phyloP scores from a whole-genome alignment of 1,140 invertebrate genomes.

The Drosophila elegans region DNA sequence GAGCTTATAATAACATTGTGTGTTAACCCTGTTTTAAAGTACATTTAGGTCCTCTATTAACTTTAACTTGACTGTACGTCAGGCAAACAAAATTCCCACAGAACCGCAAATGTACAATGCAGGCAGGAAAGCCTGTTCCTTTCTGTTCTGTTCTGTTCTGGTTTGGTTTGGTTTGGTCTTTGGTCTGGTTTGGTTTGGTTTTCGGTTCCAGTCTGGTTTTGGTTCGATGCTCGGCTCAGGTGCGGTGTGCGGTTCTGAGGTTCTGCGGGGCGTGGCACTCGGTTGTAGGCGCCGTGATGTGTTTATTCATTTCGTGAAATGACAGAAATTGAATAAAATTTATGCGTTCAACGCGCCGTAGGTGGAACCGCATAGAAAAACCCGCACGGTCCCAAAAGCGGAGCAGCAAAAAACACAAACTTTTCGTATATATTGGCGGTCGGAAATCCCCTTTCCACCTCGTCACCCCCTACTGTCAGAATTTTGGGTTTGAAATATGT shows the following conservation, averaged over 20 bases:
- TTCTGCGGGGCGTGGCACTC: slow-evolving; percentile 17
- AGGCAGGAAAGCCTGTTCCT: slow-evolving; percentile 32
- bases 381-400: slow-evolving; percentile 22
- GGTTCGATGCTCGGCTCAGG: slow-evolving; percentile 45
- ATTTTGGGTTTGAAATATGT: slow-evolving; percentile 64
- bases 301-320: slow-evolving; percentile 80
- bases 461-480: slow-evolving; percentile 14
- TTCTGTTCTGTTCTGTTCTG: slow-evolving; percentile 14
- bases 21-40: neutral
- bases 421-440: slow-evolving; percentile 41
- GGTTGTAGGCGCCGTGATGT: slow-evolving; percentile 55
- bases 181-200: slow-evolving; percentile 26
- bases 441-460: slow-evolving; percentile 3
- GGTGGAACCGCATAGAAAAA: slow-evolving; percentile 60
- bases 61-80: slow-evolving; percentile 3
- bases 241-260: slow-evolving; percentile 56
- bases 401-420: slow-evolving; percentile 17
- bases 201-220: slow-evolving; percentile 29
- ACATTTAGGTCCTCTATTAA: neutral
- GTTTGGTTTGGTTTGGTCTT: slow-evolving; percentile 17
- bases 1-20: too few relatives aligned
- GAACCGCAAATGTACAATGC: slow-evolving; percentile 65
- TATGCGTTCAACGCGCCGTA: slow-evolving; percentile 57
- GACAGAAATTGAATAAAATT: slow-evolving; percentile 82
- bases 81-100: slow-evolving; percentile 22